phyloP scores from a whole-genome alignment of 2,797 vertebrate species.

The Epinephelus coioides region DNA sequence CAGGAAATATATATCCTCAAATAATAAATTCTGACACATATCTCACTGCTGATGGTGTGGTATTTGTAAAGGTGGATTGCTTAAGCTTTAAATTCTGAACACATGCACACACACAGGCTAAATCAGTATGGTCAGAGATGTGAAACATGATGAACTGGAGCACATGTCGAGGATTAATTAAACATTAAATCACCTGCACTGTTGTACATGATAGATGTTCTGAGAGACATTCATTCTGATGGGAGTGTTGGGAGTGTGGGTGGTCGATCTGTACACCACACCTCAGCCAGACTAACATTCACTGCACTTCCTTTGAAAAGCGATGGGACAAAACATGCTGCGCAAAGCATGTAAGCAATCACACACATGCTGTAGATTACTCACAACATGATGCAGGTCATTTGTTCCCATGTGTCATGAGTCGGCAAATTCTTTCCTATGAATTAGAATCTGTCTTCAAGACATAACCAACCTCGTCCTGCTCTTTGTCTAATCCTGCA shows the following conservation, averaged over 20 bases:
- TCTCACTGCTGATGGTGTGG: not conserved
- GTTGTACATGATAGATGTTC: not conserved
- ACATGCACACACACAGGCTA: not conserved
- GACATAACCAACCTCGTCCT: conserved; percentile 10
- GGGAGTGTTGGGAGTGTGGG: conserved; percentile 20
- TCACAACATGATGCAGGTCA: conserved; percentile 2
- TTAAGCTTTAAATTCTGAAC: conserved; percentile 3
- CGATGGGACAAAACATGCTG: not conserved
- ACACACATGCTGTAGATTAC: conserved; percentile 15
- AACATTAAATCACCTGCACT: conserved; percentile 17
- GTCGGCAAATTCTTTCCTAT: conserved; percentile 38
- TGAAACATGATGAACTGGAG: conserved; percentile 8
- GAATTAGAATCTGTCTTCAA: conserved; percentile 24
- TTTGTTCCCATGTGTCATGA: conserved; percentile 29
- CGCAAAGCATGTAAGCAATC: conserved; percentile 8
- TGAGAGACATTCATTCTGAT: conserved; percentile 3
- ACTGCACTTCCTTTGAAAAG: not conserved
- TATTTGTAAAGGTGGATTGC: conserved; percentile 2
- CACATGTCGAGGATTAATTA: conserved; percentile 10
- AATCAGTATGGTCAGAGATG: conserved; percentile 5
- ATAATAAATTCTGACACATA: not conserved
- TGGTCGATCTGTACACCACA: conserved; percentile 28
- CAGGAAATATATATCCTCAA: not conserved
- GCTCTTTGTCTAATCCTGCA: conserved; percentile 64
- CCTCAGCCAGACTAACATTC: not conserved